These are phyloP conservation scores for Chondrosia reniformis DNA, from an alignment of 37 sponge, comb jelly and placozoan genomes.

Conservation along the genomic window DNA sequence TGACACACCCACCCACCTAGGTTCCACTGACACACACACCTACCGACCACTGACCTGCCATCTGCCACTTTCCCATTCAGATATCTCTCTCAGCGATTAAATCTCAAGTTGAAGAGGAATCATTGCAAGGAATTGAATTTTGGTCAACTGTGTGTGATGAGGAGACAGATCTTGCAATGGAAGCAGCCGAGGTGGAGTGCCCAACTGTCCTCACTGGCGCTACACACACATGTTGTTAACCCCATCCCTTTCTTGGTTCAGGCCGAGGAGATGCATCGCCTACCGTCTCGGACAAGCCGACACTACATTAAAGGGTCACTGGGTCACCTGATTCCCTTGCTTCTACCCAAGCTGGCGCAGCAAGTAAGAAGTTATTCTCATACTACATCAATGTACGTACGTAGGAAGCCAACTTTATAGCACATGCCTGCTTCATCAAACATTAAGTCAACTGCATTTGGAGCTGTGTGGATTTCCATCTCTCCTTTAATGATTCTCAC, in stretches of 20 bases:
- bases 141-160: conserved; percentile 99
- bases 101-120: conserved; percentile 63
- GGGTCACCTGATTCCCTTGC: conserved; percentile 75
- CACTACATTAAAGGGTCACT: conserved; percentile 94
- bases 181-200: conserved; percentile 88
- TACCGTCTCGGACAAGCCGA: conserved; percentile 57
- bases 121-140: conserved; percentile 98
- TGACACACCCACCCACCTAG: too few relatives aligned
- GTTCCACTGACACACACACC: too few relatives aligned
- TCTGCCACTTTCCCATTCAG: conserved; percentile 22
- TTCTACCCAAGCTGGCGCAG: conserved; percentile 71
- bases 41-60: not conserved
- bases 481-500: too few relatives aligned
- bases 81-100: conserved; percentile 98
- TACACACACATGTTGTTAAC: not conserved
- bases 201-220: not conserved
- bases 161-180: conserved; percentile 89
- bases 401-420: not conserved
- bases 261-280: conserved; percentile 55
- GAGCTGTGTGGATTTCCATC: too few relatives aligned
- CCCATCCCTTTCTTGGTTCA: not conserved
- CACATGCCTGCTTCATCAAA: not conserved
- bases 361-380: conserved; percentile 54
- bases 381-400: not conserved
- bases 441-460: too few relatives aligned